Conservation (phyloP, 1,140 invertebrate species). For the Bombus fervidus region DNA sequence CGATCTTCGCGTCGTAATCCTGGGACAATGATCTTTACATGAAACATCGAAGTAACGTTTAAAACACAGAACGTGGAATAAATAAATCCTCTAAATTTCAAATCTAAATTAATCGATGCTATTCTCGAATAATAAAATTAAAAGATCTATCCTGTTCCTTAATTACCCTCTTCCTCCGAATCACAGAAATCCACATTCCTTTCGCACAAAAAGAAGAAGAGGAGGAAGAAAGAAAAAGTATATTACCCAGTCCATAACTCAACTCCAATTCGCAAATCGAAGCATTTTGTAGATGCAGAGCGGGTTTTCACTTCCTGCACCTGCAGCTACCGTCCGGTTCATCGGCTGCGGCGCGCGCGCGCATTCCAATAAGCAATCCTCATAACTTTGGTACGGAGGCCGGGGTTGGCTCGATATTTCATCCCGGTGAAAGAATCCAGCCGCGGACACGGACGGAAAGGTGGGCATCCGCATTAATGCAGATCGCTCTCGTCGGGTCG, state of each 20-base stretch:
- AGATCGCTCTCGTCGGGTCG: constrained; percentile 50
- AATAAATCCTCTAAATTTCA: no score
- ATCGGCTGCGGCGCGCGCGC: not conserved
- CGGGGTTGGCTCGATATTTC: constrained; percentile 34
- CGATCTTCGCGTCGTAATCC: no score
- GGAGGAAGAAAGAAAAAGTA: not conserved
- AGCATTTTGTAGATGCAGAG: no score
- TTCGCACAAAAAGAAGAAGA: not conserved
- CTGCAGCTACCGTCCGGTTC: constrained; percentile 16
- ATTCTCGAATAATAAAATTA: no score
- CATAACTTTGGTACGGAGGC: constrained; percentile 22
- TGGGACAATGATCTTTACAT: no score
- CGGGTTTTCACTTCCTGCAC: constrained; percentile 33
- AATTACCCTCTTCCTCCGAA: no score
- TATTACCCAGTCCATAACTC: not conserved
- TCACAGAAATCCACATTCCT: not conserved
- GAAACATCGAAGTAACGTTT: no score
- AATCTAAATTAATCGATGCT: no score
- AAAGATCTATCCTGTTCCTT: no score
- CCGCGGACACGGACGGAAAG: constrained; percentile 29
- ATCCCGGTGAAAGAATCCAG: constrained; percentile 28
- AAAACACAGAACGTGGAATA: no score
- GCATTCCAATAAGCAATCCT: constrained; percentile 29
- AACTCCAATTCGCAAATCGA: not conserved
- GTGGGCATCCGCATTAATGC: constrained; percentile 55